These are phyloP conservation scores for Psilopsiagon aurifrons DNA, from an alignment of 2,113 vertebrate species.

Conservation along the genomic window DNA sequence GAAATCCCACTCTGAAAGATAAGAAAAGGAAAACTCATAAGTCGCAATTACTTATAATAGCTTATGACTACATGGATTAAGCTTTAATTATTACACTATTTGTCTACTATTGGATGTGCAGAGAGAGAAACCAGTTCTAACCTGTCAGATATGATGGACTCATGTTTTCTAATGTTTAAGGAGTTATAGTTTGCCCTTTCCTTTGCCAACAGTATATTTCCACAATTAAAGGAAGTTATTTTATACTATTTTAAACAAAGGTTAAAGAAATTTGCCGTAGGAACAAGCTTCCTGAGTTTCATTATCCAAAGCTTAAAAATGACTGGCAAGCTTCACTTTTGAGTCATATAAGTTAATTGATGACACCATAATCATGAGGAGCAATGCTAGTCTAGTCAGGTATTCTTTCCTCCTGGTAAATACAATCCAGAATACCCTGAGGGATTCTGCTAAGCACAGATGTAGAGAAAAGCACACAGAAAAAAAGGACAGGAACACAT, in stretches of 20 bases:
- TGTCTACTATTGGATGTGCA: neutral
- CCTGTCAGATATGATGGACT: conserved; percentile 17
- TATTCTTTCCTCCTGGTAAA: conserved; percentile 66
- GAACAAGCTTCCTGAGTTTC: conserved; percentile 51
- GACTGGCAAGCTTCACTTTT: conserved; percentile 61
- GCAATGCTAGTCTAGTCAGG: conserved; percentile 63
- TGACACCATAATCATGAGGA: conserved; percentile 46
- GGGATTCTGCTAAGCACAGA: conserved; percentile 65
- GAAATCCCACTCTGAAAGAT: neutral
- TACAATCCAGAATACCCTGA: conserved; percentile 62
- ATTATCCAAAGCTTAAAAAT: conserved; percentile 56
- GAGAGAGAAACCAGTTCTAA: conserved; percentile 33
- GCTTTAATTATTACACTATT: conserved; percentile 44
- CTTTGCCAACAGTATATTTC: conserved; percentile 44
- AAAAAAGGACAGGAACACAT: conserved; percentile 68
- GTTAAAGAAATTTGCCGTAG: conserved; percentile 43
- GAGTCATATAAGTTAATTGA: conserved; percentile 62
- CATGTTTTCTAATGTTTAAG: conserved; percentile 1
- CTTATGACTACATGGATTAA: conserved; percentile 50
- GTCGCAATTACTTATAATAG: conserved; percentile 31
- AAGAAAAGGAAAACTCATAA: conserved; percentile 12
- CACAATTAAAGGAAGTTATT: conserved; percentile 59
- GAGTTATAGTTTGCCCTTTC: neutral
- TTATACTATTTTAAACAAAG: conserved; percentile 56
- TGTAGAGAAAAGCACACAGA: conserved; percentile 62